Evolutionary conservation across 1,140 invertebrate species (phyloP), one percentile per base, ranked within the genome.

Genomic region (Calliopsis andreniformis): DNA sequence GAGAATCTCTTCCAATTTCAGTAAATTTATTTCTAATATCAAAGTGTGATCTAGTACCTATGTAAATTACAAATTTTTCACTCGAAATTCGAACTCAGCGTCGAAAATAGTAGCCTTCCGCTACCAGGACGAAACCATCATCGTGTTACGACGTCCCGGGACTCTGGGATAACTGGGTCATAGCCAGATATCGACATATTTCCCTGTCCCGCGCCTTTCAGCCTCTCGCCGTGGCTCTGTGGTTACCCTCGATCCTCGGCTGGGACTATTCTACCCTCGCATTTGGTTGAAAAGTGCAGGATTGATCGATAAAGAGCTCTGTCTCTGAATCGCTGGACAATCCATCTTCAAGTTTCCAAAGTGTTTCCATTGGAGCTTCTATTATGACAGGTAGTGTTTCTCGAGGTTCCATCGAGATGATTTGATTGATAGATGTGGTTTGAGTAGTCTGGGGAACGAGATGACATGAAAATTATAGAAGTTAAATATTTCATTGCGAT

Each of bases 101-200:
- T 23, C 51, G 4, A 16, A 23, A 18, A 5, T 30, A 5, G 28
- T 10, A 25, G 25, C 14, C 3, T 47, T 49, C 47, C 47, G 8
- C n/a, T 23, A 49, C n/a, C 47, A 55, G 61, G 72, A 18, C 51
- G 77, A 76, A 75, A 71, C 73, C 51, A 55, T 78, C 71, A 71
- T 42, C 32, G 53, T 53, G 43, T 51, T 77, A 58, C 70, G 28
- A 69, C 61, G 63, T 77, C 79, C 85, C 85, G 79, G 83, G 79
- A 76, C 77, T 55, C 53, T 53, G 61, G 73, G 68, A 73, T 64
- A 80, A 79, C 80, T 81, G 51, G 85, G 80, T 85, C 80, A 84
- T 62, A 71, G 63, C 58, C 56, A 79, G 62, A 77, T 79, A 80
- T 72, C 79, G 78, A 80, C 78, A 76, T 78, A 63, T 71, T 75